Evolutionary conservation across 2,888 invertebrate species (phyloP).

Genomic region (Ommatoiulus sabulosus): DNA sequence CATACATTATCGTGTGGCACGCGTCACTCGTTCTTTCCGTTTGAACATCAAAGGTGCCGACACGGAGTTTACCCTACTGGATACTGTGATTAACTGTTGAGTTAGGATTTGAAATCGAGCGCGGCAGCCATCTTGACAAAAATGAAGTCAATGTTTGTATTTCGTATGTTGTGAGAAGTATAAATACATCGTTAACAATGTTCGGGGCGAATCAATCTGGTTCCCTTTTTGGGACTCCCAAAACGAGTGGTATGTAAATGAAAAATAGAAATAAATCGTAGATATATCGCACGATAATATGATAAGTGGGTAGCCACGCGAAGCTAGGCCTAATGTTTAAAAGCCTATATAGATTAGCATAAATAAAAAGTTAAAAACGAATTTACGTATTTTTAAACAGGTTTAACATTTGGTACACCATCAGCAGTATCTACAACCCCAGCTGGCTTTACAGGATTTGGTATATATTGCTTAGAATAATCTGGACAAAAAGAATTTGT

Average conservation of each 20-base stretch:
- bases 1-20: too few relatives aligned
- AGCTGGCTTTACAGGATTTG: conserved; percentile 45
- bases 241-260: conserved; percentile 39
- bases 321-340: neutral
- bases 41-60: too few relatives aligned
- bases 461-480: too few relatives aligned
- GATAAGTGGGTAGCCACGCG: neutral
- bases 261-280: conserved; percentile 59
- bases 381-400: conserved; percentile 59
- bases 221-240: conserved; percentile 47
- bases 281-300: neutral
- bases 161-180: neutral
- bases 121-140: neutral
- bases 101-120: neutral
- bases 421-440: conserved; percentile 60
- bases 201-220: conserved; percentile 47
- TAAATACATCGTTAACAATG: conserved; percentile 15
- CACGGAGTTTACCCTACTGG: too few relatives aligned
- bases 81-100: neutral
- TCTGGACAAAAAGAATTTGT: too few relatives aligned
- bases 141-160: neutral
- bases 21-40: too few relatives aligned
- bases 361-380: neutral
- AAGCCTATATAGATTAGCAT: neutral
- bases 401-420: conserved; percentile 66